Percentiles rank a stretch among this genome's conserved stretches.
These are phyloP conservation scores for Oreochromis tanganicae DNA, from an alignment of 2,113 vertebrate genomes.

Conservation along the genomic window DNA sequence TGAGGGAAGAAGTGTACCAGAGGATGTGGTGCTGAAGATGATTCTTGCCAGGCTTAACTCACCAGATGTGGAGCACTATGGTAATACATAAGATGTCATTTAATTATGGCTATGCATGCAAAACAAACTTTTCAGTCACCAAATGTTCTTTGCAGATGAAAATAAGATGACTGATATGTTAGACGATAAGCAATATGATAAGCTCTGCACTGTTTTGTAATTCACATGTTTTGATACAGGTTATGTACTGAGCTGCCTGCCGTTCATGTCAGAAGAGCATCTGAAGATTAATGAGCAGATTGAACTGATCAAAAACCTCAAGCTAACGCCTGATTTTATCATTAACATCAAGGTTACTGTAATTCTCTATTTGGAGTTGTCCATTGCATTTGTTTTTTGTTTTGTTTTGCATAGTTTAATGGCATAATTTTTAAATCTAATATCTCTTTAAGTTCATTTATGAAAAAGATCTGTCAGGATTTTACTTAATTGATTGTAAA, in stretches of 20 bases:
- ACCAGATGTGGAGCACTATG: conserved; percentile 83
- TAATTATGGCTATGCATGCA: not conserved
- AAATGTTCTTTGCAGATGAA: not conserved
- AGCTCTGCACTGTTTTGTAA: not conserved
- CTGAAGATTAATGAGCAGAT: conserved; percentile 80
- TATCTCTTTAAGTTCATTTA: not conserved
- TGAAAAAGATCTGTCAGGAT: not conserved
- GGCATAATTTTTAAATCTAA: not conserved
- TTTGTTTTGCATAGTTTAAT: not conserved
- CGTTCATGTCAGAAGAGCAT: conserved; percentile 78
- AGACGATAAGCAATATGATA: not conserved
- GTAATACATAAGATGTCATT: conserved; percentile 56
- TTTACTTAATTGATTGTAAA: not conserved
- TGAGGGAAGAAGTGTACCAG: conserved; percentile 77
- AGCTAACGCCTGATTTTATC: conserved; percentile 84
- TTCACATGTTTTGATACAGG: conserved; percentile 69
- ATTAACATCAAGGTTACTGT: conserved; percentile 91
- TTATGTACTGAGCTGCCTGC: conserved; percentile 88
- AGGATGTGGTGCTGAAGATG: conserved; percentile 79
- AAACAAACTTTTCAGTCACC: not conserved
- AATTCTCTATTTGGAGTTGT: not conserved
- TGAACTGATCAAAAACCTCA: conserved; percentile 80
- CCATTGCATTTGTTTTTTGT: not conserved
- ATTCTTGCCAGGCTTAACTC: conserved; percentile 80
- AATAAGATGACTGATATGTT: not conserved